Conservation (phyloP, 2,888 invertebrate species). For the Apodemia mormo region DNA sequence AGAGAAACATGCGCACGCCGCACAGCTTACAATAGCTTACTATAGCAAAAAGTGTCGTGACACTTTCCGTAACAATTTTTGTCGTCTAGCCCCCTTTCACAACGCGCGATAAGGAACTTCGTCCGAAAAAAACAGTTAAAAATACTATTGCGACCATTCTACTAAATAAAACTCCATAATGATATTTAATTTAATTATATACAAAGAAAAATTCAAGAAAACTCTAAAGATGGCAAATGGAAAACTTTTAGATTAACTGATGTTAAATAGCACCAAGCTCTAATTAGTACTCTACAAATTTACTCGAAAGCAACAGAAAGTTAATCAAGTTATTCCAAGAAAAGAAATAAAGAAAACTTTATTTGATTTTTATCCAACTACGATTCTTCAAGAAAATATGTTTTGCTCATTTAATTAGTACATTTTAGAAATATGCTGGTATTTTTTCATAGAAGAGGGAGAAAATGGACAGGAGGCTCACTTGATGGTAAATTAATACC, state of each 20-base stretch:
- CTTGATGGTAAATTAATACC: no score
- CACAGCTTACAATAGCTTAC: no score
- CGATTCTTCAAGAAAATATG: not conserved
- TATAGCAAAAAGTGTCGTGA: no score
- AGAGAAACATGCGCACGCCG: no score
- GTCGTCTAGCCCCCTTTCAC: no score
- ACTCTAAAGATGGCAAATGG: not conserved
- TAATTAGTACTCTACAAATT: conserved; percentile 16
- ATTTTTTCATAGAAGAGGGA: no score
- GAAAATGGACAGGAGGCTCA: no score
- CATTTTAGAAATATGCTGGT: not conserved
- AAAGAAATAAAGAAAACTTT: conserved; percentile 5
- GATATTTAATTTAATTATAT: not conserved
- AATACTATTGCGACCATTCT: no score
- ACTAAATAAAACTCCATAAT: no score
- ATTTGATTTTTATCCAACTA: conserved; percentile 1
- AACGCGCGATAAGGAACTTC: no score
- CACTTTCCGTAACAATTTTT: no score
- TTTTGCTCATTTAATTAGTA: not conserved
- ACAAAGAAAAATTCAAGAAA: not conserved
- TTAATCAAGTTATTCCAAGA: conserved; percentile 13
- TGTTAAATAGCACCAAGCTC: conserved; percentile 14
- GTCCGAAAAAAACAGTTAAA: no score
- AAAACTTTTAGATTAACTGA: conserved; percentile 3
- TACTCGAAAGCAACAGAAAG: conserved; percentile 13